Percentiles rank a stretch among this genome's conserved stretches.
These are phyloP conservation scores for Heliconius ethilla DNA, from an alignment of 2,888 invertebrate genomes.

Conservation along the genomic window DNA sequence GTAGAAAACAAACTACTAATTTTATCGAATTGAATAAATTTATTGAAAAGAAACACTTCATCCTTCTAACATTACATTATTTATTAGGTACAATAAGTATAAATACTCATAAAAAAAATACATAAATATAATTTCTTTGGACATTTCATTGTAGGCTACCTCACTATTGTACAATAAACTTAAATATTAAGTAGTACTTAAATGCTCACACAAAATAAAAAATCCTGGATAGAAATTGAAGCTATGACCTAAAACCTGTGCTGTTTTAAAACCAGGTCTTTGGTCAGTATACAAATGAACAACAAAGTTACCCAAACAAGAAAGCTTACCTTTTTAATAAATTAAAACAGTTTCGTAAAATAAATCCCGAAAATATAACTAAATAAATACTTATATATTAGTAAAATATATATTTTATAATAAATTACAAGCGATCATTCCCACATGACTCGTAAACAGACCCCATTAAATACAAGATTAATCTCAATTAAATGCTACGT, in stretches of 20 bases:
- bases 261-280: too few species aligned
- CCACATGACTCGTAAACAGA: too few species aligned
- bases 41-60: slow-evolving; percentile 34
- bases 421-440: too few species aligned
- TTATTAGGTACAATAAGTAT: background rate
- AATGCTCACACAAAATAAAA: background rate
- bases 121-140: slow-evolving; percentile 11
- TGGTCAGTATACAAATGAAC: background rate
- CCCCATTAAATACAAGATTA: background rate
- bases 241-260: too few species aligned
- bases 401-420: too few species aligned
- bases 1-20: slow-evolving; percentile 37
- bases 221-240: too few species aligned
- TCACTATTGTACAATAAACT: background rate
- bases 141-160: background rate
- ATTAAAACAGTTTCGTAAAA: background rate
- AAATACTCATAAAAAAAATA: background rate
- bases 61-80: slow-evolving; percentile 32
- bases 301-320: background rate
- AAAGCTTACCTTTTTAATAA: background rate
- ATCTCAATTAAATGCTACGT: background rate
- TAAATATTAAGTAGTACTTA: background rate
- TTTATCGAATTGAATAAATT: slow-evolving; percentile 19
- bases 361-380: too few species aligned
- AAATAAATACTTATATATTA: too few species aligned